These are phyloP conservation scores for Misgurnus mizolepis DNA, from an alignment of 2,113 vertebrate species.

Conservation along the genomic window DNA sequence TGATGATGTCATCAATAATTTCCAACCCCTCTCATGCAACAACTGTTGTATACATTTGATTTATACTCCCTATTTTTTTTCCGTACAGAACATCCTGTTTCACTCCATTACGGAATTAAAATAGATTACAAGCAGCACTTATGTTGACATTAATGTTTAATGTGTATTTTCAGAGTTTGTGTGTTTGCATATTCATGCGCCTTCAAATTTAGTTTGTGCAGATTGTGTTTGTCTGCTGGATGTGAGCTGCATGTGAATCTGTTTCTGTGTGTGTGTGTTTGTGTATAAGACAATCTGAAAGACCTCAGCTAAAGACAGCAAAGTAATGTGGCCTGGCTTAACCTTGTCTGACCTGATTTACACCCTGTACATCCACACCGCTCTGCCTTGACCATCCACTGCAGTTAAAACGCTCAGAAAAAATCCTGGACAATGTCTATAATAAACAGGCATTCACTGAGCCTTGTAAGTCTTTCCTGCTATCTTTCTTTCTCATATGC, in stretches of 20 bases:
- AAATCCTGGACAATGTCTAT: constrained; percentile 42
- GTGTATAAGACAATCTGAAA: constrained; percentile 56
- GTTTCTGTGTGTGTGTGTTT: constrained; percentile 16
- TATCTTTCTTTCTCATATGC: constrained; percentile 21
- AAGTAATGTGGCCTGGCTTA: constrained; percentile 69
- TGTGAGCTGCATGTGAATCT: not conserved
- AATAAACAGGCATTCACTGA: constrained; percentile 46
- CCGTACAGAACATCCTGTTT: not conserved
- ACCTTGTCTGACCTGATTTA: constrained; percentile 74
- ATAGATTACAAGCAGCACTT: not conserved
- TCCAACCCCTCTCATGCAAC: not conserved
- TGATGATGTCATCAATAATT: not conserved
- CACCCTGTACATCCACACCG: constrained; percentile 56
- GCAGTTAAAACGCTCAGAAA: constrained; percentile 40
- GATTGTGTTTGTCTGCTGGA: no score
- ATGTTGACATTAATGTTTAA: not conserved
- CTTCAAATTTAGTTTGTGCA: no score
- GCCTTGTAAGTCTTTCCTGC: not conserved
- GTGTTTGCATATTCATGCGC: not conserved
- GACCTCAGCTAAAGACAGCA: constrained; percentile 71
- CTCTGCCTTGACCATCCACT: constrained; percentile 45
- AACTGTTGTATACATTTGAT: not conserved
- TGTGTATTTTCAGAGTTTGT: not conserved
- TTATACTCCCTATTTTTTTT: not conserved
- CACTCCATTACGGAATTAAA: not conserved